These are phyloP conservation scores for Aphaenogaster ashmeadi DNA, from an alignment of 1,140 invertebrate species.

Conservation along the genomic window DNA sequence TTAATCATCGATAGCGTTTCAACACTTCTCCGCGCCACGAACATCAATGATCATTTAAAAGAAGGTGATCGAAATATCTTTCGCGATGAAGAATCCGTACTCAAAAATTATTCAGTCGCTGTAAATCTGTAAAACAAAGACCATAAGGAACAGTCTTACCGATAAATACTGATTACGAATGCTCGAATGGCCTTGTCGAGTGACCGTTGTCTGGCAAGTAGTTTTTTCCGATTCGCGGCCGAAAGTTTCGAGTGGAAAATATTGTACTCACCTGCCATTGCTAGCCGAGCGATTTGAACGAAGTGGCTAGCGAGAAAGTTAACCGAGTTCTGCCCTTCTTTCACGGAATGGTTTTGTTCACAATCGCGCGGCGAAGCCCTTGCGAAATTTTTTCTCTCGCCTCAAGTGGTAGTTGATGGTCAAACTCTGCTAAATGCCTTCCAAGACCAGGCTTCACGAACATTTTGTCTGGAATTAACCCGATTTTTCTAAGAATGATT, in stretches of 20 bases:
- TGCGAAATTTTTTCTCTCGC: slow-evolving; percentile 60
- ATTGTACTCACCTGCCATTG: slow-evolving; percentile 43
- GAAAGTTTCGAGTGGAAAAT: slow-evolving; percentile 64
- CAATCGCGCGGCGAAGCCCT: slow-evolving; percentile 19
- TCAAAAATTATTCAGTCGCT: neutral
- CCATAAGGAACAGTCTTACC: neutral
- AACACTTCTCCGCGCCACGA: neutral
- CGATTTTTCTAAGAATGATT: neutral
- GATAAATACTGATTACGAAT: slow-evolving; percentile 67
- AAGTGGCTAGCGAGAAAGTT: slow-evolving; percentile 49
- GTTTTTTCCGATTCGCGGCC: slow-evolving; percentile 22
- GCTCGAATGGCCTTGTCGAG: neutral
- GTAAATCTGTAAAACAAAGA: slow-evolving; percentile 26
- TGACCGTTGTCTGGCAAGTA: slow-evolving; percentile 30
- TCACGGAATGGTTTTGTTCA: slow-evolving; percentile 24
- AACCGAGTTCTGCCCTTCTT: slow-evolving; percentile 63
- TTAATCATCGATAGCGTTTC: slow-evolving; percentile 12
- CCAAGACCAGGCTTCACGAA: neutral
- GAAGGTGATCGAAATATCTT: neutral
- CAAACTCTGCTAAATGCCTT: slow-evolving; percentile 19
- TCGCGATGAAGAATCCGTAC: neutral
- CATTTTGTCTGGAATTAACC: slow-evolving; percentile 3
- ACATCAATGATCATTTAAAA: slow-evolving; percentile 14
- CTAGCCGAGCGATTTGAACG: slow-evolving; percentile 34
- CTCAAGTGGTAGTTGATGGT: slow-evolving; percentile 33